Base-by-base conservation (phyloP, 2,888 invertebrate species). In the Caenorhabditis virilis region DNA sequence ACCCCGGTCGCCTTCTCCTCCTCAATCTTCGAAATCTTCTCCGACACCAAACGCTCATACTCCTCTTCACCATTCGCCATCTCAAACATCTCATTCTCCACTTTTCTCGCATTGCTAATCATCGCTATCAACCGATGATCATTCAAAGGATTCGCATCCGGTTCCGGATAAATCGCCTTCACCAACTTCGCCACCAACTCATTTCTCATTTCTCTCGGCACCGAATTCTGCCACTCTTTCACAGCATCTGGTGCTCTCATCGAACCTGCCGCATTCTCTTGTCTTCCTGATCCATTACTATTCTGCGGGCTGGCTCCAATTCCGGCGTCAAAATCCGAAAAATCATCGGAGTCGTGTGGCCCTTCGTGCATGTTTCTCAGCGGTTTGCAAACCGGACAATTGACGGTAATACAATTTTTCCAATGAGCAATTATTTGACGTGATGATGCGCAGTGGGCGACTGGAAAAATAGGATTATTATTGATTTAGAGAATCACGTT, bases 11-110 rank as follows among this genome's bases (percentile, higher is more conserved):
- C 61, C 54, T 74, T 72, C 59, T 83, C 83, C 63, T 83, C 98
- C 85, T 97, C 97, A 74, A 99, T 99, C 86, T 98, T 98, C 85
- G 98, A 99, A 74, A 99, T 98, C 85, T 98, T 98, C 85, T 98
- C 97, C 0, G 98, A 98, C 60, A 99, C 87, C 69, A 98, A 86
- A 83, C 98, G 97, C 85, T 98, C 99, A 86, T 98, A 98, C 83
- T 97, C 95, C 1, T 95, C 95, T 84, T 95, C 88, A 53, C 93
- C 93, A 83, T 94, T 93, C 0, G 97, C 97, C 89, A 92, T 91
- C 85, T 95, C 95, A 84, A 95, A 99, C 97, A 99, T 98, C 83
- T 98, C 97, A 42, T 95, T 93, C 86, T 99, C 98, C 0, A 99
- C 97, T 87, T 98, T 98, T 76, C 93, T 88, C 53, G 98, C 98